Evolutionary conservation across 37 sponge, comb jelly and placozoan species (phyloP).

Genomic region (Mnemiopsis leidyi): DNA sequence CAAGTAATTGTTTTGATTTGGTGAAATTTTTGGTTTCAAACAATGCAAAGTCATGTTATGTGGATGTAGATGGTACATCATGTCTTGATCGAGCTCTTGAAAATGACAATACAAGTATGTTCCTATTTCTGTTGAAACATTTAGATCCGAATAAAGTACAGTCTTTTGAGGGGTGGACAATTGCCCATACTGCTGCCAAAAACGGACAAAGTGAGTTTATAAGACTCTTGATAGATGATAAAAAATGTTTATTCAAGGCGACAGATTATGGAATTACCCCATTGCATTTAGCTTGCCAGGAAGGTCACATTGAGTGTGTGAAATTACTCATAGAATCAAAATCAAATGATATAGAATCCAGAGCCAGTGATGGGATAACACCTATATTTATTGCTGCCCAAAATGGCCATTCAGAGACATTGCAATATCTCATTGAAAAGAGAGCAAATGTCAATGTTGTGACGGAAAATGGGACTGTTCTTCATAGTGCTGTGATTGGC

Average conservation of each 20-base stretch:
- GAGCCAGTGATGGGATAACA: conserved; percentile 44
- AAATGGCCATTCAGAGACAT: conserved; percentile 2
- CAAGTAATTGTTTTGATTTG: not conserved
- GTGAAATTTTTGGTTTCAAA: not conserved
- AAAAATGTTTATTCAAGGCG: not conserved
- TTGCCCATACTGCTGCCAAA: conserved; percentile 26
- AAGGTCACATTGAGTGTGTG: not conserved
- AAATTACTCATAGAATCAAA: not conserved
- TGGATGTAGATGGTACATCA: conserved; percentile 9
- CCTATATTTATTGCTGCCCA: conserved; percentile 54
- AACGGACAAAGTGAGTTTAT: not conserved
- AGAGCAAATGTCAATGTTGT: conserved; percentile 45
- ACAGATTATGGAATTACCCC: conserved; percentile 62
- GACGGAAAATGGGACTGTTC: conserved; percentile 16
- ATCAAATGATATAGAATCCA: not conserved
- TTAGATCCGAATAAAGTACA: not conserved
- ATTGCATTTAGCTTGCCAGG: conserved; percentile 42
- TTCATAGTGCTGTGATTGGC: conserved; percentile 2
- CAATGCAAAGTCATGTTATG: not conserved
- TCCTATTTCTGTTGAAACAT: not conserved
- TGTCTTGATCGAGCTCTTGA: conserved; percentile 45
- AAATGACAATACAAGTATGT: conserved; percentile 1
- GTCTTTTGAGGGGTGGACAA: conserved; percentile 58
- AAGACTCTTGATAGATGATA: not conserved
- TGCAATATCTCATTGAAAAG: not conserved